Conservation (phyloP, 2,797 vertebrate species). For the Platyrinchus mystaceus region DNA sequence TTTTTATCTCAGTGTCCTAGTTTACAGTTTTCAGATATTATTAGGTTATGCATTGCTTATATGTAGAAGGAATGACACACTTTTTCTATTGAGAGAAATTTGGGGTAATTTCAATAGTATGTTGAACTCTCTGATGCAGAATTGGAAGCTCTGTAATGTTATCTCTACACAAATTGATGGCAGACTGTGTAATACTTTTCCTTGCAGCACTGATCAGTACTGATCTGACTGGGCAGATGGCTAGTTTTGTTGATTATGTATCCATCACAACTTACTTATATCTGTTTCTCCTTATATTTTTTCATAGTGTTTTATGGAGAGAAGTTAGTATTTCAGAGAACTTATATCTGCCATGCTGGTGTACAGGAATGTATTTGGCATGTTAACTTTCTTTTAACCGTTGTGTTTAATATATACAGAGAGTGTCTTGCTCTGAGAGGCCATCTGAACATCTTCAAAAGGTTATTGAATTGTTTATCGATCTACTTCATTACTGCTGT, state of each 20-base stretch:
- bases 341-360: background rate
- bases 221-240: background rate
- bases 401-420: background rate
- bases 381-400: background rate
- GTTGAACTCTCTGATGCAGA: background rate
- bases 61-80: background rate
- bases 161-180: background rate
- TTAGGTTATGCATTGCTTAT: background rate
- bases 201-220: background rate
- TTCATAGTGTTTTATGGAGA: background rate
- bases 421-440: background rate
- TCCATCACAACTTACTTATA: background rate
- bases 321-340: background rate
- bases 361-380: background rate
- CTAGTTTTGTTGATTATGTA: background rate
- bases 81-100: background rate
- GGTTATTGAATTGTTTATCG: constrained; percentile 50
- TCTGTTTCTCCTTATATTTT: background rate
- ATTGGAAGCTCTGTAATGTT: background rate
- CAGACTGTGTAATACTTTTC: background rate
- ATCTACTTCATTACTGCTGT: constrained; percentile 37
- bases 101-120: background rate
- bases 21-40: constrained; percentile 15
- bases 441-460: constrained; percentile 7
- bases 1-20: background rate